A percentile compares a stretch with the other conserved stretches of the same genome.
Conservation (phyloP, 2,113 vertebrate species). For the Podarcis cretensis region DNA sequence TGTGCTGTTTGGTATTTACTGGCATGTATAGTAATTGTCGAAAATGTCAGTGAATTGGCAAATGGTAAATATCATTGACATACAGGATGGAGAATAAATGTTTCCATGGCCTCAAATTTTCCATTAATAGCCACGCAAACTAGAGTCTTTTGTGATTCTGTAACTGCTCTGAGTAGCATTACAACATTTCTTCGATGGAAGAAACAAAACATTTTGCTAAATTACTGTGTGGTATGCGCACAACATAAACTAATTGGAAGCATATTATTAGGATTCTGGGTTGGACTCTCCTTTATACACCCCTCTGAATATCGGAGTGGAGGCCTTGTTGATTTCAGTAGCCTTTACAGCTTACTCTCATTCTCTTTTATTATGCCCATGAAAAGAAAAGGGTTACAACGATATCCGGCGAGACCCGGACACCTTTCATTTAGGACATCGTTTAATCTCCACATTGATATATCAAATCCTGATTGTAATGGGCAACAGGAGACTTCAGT, state of each 20-base stretch:
- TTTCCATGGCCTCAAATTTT: constrained; percentile 71
- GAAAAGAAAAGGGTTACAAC: background rate
- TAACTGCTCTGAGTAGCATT: constrained; percentile 34
- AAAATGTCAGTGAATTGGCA: constrained; percentile 67
- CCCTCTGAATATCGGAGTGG: background rate
- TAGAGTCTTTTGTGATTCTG: constrained; percentile 38
- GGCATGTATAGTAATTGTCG: constrained; percentile 37
- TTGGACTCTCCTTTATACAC: background rate
- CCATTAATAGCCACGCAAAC: constrained; percentile 55
- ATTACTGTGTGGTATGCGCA: constrained; percentile 9
- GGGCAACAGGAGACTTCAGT: background rate
- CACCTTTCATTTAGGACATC: background rate
- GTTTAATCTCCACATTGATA: background rate
- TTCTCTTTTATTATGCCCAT: background rate
- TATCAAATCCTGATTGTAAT: background rate
- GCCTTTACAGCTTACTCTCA: background rate
- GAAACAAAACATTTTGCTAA: constrained; percentile 21
- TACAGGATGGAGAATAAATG: constrained; percentile 41
- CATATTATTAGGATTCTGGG: background rate
- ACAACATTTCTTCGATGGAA: constrained; percentile 30
- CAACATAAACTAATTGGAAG: background rate
- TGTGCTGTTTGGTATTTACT: constrained; percentile 47
- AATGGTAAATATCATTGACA: constrained; percentile 58
- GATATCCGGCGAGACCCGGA: background rate
- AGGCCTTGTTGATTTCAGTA: background rate